Conservation (phyloP, 2,888 invertebrate species). For the Pteria penguin region DNA sequence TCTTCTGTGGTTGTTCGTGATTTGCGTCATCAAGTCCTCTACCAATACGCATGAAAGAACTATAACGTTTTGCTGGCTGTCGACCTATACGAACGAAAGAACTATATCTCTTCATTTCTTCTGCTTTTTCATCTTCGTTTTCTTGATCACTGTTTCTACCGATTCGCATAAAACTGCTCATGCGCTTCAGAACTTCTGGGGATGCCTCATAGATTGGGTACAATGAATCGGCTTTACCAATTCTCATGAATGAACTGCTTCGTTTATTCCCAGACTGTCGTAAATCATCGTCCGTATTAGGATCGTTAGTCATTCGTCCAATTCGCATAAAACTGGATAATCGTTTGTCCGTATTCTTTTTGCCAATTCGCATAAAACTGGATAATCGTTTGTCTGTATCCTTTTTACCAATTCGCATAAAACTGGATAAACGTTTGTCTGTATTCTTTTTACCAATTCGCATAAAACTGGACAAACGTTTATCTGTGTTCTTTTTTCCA, state of each 20-base stretch:
- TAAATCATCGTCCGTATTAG: no score
- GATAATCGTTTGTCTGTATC: background rate
- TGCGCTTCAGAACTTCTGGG: conserved; percentile 15
- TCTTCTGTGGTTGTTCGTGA: conserved; percentile 27
- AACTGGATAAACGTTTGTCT: conserved; percentile 20
- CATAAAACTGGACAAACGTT: conserved; percentile 25
- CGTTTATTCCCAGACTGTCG: conserved; percentile 12
- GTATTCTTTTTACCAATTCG: conserved; percentile 27
- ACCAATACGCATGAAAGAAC: conserved; percentile 48
- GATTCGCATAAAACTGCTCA: conserved; percentile 40
- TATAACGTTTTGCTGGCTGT: conserved; percentile 30
- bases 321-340: conserved; percentile 42
- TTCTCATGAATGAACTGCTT: conserved; percentile 25
- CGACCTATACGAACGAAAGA: conserved; percentile 59
- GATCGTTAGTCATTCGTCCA: background rate
- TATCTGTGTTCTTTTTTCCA: conserved; percentile 24
- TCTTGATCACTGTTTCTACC: conserved; percentile 22
- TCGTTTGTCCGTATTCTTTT: conserved; percentile 28
- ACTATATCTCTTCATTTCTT: conserved; percentile 30
- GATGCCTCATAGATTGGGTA: background rate
- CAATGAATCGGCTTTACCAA: conserved; percentile 16
- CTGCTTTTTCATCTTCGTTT: background rate
- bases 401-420: conserved; percentile 36
- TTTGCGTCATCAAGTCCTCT: background rate
- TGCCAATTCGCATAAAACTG: conserved; percentile 24